These are phyloP conservation scores for Chelon auratus DNA, from an alignment of 2,797 vertebrate species.

Conservation along the genomic window DNA sequence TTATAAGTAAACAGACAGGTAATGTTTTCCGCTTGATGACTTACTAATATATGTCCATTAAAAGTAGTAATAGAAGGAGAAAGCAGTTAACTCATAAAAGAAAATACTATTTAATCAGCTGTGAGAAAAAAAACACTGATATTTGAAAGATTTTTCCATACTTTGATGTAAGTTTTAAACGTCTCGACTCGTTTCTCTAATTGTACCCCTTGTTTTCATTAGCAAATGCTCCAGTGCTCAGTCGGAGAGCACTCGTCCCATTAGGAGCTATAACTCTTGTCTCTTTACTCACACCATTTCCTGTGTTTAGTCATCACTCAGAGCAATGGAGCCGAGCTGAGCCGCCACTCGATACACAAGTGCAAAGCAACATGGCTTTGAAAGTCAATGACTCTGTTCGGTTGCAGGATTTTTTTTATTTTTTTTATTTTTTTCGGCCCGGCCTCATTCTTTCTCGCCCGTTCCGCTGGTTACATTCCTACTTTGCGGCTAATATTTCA, in stretches of 20 bases:
- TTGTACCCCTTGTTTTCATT: conserved; percentile 59
- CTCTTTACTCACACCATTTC: conserved; percentile 36
- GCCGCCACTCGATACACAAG: conserved; percentile 14
- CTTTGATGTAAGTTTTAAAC: conserved; percentile 3
- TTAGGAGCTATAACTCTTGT: conserved; percentile 35
- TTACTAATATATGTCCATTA: too few species aligned
- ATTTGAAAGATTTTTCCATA: background rate
- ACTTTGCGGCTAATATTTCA: conserved; percentile 18
- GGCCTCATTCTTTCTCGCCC: background rate
- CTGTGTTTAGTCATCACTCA: conserved; percentile 40
- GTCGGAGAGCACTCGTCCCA: conserved; percentile 34
- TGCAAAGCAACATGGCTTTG: conserved; percentile 2
- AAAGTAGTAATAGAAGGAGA: too few species aligned
- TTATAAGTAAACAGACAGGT: too few species aligned
- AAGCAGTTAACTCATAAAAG: too few species aligned
- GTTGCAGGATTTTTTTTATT: conserved; percentile 5
- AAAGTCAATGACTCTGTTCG: conserved; percentile 12
- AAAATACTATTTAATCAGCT: too few species aligned
- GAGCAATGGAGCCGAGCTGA: background rate
- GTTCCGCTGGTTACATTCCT: conserved; percentile 16
- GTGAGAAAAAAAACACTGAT: too few species aligned
- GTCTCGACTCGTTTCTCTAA: conserved; percentile 45
- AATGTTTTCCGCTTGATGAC: too few species aligned
- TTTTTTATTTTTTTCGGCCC: background rate
- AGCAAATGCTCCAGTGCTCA: conserved; percentile 43